A percentile compares a stretch with the other conserved stretches of the same genome.
These are phyloP conservation scores for Beris chalybata DNA, from an alignment of 2,888 invertebrate genomes.

Conservation along the genomic window DNA sequence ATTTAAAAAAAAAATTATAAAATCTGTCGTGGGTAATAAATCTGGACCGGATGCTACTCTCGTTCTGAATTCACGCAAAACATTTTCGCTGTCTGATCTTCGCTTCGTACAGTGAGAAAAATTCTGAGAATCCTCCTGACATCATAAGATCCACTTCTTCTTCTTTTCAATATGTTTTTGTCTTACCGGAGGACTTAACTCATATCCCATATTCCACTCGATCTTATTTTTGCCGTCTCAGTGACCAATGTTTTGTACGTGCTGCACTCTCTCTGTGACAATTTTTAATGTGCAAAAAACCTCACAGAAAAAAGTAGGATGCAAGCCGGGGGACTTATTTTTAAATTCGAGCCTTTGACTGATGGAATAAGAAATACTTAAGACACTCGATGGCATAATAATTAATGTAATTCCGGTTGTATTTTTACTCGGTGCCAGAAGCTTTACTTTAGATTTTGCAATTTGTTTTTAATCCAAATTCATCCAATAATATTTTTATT, in stretches of 20 bases:
- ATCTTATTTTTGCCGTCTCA: neutral
- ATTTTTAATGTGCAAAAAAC: no score
- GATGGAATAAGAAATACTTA: no score
- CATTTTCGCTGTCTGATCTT: slow-evolving; percentile 30
- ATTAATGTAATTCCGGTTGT: no score
- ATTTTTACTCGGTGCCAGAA: no score
- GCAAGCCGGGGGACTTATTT: no score
- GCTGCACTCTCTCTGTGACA: neutral
- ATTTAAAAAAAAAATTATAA: slow-evolving; percentile 4
- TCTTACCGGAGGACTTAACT: no score
- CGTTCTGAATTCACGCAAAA: slow-evolving; percentile 31
- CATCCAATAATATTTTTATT: no score
- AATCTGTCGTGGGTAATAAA: slow-evolving; percentile 24
- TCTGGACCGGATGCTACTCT: slow-evolving; percentile 26
- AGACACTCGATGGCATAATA: no score
- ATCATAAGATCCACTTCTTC: slow-evolving; percentile 12
- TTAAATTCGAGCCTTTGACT: no score
- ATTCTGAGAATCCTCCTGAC: slow-evolving; percentile 26
- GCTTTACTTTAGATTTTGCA: no score
- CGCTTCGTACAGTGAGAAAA: slow-evolving; percentile 31
- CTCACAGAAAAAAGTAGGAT: no score
- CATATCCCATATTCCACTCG: neutral
- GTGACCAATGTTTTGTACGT: neutral
- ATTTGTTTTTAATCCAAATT: no score
- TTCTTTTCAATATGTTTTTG: neutral